Evolutionary conservation across 2,113 vertebrate species (phyloP), one percentile per base, ranked within the genome.

Genomic region (Dissostichus mawsoni): DNA sequence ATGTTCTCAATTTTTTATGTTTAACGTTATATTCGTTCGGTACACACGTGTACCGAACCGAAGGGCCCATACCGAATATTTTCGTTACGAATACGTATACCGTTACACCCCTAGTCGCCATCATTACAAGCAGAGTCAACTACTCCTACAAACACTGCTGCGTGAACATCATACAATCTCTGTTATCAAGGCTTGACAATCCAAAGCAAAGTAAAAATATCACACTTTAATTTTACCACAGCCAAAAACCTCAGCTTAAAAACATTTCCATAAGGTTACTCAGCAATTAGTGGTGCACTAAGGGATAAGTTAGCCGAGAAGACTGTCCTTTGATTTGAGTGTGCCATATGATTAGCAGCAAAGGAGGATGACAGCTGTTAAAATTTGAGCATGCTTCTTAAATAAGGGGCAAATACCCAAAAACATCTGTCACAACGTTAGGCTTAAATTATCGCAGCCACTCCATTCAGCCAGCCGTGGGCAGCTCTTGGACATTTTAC

Each of bases 261-360:
- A 61, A 17, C 59, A 8, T 51, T 66, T 76, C 53, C 67, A 63
- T 5, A 58, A 44, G 68, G 74, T 65, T 67, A 68, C 69, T 72
- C 50, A 72, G 88, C 85, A 93, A 92, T 94, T 93, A 93, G 92
- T 92, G 92, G 92, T 82, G 36, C 82, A 72, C 73, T 41, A 25
- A 68, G 66, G 75, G 70, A 53, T 20, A 65, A 64, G 74, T 80
- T 67, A 73, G 69, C 45, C 33, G 20, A 50, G 55, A 53, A 41
- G 48, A 1, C 25, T 18, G 33, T 52, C 14, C 56, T 82, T 84
- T 90, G 83, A 92, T 89, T 80, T 20, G 20, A 72, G 53, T 7
- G 53, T 17, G 61, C 68, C 74, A 47, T 83, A 63, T 71, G 83
- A 87, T 69, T 74, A 72, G 69, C 50, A 76, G 80, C 50, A 41